A percentile compares a stretch with the other conserved stretches of the same genome.
These are phyloP conservation scores for Solea solea DNA, from an alignment of 2,113 vertebrate genomes.

Conservation along the genomic window DNA sequence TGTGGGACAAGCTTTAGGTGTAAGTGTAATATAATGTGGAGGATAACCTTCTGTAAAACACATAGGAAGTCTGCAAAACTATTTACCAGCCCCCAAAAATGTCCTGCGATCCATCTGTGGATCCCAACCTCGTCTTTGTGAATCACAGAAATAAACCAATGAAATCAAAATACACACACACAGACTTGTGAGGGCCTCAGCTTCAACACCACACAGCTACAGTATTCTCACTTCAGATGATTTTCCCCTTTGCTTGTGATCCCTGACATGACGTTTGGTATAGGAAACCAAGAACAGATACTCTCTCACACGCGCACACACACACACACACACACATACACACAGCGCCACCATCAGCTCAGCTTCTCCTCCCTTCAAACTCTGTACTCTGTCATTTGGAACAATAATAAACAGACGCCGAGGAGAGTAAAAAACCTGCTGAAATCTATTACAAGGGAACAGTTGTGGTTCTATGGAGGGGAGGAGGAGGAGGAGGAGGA, in stretches of 20 bases:
- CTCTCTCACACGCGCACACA: too few species aligned
- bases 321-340: constrained; percentile 10
- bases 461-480: constrained; percentile 58
- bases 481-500: constrained; percentile 15
- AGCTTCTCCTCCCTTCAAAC: constrained; percentile 47
- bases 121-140: too few species aligned
- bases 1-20: too few species aligned
- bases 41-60: too few species aligned
- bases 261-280: constrained; percentile 45
- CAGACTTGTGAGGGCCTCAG: constrained; percentile 24
- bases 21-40: too few species aligned
- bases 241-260: constrained; percentile 10
- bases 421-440: constrained; percentile 69
- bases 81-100: too few species aligned
- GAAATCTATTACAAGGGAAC: constrained; percentile 79
- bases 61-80: too few species aligned
- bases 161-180: neutral
- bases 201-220: neutral
- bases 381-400: constrained; percentile 81
- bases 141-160: too few species aligned
- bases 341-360: constrained; percentile 34
- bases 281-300: constrained; percentile 10
- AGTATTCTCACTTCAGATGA: constrained; percentile 8
- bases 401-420: constrained; percentile 81
- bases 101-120: too few species aligned